phyloP scores from a whole-genome alignment of 2,113 vertebrate species.

The Otocyon megalotis region DNA sequence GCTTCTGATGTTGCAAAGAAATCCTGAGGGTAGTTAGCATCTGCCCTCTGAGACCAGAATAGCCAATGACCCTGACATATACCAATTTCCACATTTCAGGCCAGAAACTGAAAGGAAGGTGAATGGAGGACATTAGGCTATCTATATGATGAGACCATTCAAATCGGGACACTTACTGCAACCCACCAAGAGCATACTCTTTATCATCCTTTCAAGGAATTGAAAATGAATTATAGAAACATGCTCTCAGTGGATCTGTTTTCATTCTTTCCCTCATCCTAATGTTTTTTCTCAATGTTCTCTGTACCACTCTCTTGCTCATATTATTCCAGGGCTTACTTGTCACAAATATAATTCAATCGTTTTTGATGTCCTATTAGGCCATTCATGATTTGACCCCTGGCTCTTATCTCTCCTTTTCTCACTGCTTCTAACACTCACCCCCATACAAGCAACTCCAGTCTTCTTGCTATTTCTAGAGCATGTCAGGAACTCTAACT shows the following conservation, averaged over 20 bases:
- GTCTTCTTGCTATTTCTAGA: not conserved
- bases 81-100: not conserved
- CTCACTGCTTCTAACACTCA: not conserved
- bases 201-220: not conserved
- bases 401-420: not conserved
- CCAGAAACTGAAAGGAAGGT: not conserved
- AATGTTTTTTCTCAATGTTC: not conserved
- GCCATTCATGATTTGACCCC: not conserved
- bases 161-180: not conserved
- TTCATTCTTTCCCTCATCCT: not conserved
- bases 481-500: not conserved
- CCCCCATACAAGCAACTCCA: not conserved
- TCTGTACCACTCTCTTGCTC: not conserved
- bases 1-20: slow-evolving; percentile 75
- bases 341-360: not conserved
- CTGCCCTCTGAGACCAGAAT: slow-evolving; percentile 11
- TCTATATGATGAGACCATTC: not conserved
- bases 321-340: not conserved
- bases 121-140: not conserved
- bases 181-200: not conserved
- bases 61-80: not conserved
- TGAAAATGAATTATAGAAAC: not conserved
- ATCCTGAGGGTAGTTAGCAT: slow-evolving; percentile 54
- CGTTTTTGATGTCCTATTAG: not conserved
- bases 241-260: not conserved